Evolutionary conservation across 2,113 vertebrate species (phyloP).

Genomic region (Osmerus mordax): DNA sequence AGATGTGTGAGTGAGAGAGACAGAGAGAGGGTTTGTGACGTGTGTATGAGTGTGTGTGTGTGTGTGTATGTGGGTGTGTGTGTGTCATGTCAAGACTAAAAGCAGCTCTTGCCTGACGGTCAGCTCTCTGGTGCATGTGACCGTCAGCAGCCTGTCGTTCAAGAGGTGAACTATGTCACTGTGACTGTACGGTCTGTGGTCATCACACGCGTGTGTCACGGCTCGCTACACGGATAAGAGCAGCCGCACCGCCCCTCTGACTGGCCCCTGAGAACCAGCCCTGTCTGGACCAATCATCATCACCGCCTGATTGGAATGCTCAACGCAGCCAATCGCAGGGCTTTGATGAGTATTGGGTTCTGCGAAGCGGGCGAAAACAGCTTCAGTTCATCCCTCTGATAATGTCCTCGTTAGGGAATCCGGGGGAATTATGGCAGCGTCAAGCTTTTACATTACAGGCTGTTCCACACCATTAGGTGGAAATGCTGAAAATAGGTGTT

Average conservation of each 20-base stretch:
- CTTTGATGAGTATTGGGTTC: constrained; percentile 40
- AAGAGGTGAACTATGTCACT: background rate
- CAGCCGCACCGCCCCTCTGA: too few species aligned
- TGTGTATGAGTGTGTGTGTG: background rate
- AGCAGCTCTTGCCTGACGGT: too few species aligned
- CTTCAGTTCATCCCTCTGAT: constrained; percentile 42
- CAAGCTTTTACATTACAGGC: constrained; percentile 22
- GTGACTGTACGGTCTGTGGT: too few species aligned
- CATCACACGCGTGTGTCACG: background rate
- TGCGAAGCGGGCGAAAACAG: constrained; percentile 27
- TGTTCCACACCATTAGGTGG: background rate
- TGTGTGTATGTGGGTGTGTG: background rate
- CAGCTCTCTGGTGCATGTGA: too few species aligned
- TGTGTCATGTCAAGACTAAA: background rate
- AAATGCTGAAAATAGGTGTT: constrained; percentile 30
- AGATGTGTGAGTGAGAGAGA: background rate
- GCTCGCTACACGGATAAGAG: constrained; percentile 5
- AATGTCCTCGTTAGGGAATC: constrained; percentile 50
- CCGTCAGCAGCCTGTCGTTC: background rate
- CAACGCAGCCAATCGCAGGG: constrained; percentile 40
- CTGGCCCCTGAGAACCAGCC: too few species aligned
- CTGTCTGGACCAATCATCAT: constrained; percentile 20
- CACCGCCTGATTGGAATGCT: constrained; percentile 46
- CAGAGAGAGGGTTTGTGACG: background rate
- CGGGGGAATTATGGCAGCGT: constrained; percentile 49